Base-by-base conservation (phyloP, 2,797 vertebrate species). In the Betta splendens region DNA sequence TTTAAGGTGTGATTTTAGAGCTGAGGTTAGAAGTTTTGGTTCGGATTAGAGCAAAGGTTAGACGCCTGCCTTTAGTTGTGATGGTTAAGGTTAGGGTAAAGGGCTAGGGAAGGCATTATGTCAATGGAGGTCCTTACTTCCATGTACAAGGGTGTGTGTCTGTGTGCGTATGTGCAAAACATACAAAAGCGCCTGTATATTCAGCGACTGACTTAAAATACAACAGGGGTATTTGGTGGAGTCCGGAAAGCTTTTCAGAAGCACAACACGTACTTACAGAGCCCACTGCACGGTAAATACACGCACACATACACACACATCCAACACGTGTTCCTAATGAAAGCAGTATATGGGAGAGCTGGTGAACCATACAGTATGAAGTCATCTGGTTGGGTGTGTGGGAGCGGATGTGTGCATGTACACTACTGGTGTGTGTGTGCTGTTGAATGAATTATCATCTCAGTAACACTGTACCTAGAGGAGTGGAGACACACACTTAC, bases 171-270 rank as follows among this genome's bases (percentile, higher is more conserved):
- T n/a, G n/a, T n/a, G n/a, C n/a, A n/a, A n/a, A n/a, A n/a, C 5
- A 12, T 12, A n/a, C 25, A 23, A 25, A 23, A 29, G 5, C 7
- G 32, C 32, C 13, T 33, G 3, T 22, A 2, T 36, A 35, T 28
- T 35, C n/a, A 13, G 29, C 7, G 22, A 76, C 45, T 47, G 55
- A 75, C 62, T 49, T 72, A 55, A 72, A 83, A 77, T 55, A 59
- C 62, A 37, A 72, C 48, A 63, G 61, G 18, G 7, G 46, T 36
- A n/a, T 74, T 82, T 51, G 65, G 55, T 58, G 12, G 48, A 67
- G 69, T 76, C 81, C 79, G 83, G 88, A 89, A 88, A 89, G 85
- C 71, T 89, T 86, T 89, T 88, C 84, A 85, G 87, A 89, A 88
- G 89, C 80, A 64, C 68, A 65, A 79, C 85, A 86, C 82, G 69